A percentile compares a stretch with the other conserved stretches of the same genome.
phyloP scores from a whole-genome alignment of 1,140 invertebrate genomes.

The Oryzaephilus surinamensis region DNA sequence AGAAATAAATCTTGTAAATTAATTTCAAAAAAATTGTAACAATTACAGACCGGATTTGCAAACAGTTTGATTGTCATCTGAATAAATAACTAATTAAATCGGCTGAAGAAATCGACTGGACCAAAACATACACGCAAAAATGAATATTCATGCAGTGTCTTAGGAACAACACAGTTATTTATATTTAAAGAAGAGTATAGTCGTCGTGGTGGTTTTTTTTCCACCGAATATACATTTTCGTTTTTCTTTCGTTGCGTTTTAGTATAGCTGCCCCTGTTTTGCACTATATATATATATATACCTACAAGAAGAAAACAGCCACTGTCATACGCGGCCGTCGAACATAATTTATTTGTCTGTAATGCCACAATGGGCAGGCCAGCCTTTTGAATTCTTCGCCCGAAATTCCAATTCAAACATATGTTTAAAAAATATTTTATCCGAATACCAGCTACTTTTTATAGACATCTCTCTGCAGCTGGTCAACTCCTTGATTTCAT shows the following conservation, averaged over 20 bases:
- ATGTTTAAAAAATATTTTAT: conserved; percentile 38
- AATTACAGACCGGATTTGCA: no score
- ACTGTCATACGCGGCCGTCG: conserved; percentile 36
- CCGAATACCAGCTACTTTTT: conserved; percentile 32
- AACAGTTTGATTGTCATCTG: conserved; percentile 1
- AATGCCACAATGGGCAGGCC: conserved; percentile 32
- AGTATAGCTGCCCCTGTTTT: no score
- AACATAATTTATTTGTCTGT: conserved; percentile 37
- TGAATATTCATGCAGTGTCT: conserved; percentile 16
- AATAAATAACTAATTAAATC: no score
- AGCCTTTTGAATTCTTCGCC: conserved; percentile 27
- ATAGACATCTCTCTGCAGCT: conserved; percentile 26
- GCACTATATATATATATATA: no score
- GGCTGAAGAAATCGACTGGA: no score
- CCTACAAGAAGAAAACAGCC: conserved; percentile 12
- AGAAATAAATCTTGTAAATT: no score
- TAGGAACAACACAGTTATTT: conserved; percentile 23
- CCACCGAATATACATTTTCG: conserved; percentile 5
- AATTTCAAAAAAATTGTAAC: no score
- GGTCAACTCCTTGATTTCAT: conserved; percentile 26
- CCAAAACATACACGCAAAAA: no score
- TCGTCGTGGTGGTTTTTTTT: conserved; percentile 8
- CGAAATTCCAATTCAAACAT: conserved; percentile 35
- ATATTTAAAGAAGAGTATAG: conserved; percentile 21
- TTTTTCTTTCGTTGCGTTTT: conserved; percentile 7